Evolutionary conservation across 2,797 vertebrate genomes (phyloP), one percentile per base, ranked within the genome.

Genomic region (Typhlichthys eigenmanni): DNA sequence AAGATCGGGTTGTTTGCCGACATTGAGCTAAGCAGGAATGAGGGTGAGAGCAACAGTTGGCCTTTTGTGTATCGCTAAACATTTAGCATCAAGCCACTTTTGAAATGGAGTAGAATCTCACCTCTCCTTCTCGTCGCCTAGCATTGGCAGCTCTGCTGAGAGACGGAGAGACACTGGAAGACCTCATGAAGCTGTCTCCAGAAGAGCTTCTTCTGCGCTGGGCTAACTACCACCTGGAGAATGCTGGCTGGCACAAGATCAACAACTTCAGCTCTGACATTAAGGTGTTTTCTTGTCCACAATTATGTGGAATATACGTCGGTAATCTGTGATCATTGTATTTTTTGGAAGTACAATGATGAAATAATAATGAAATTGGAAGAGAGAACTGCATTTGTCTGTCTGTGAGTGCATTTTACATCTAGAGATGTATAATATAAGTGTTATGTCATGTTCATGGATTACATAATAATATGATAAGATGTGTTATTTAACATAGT

Each of bases 1-100:
- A 99, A 99, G 92, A 98, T 99, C 0, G 98, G 98, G 19, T 89
- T 99, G 86, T 98, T 99, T 0, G 97, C 98, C 0, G 96, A 99
- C 89, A 99, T 99, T 3, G 97, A 98, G 80, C 94, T 99, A 82
- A 98, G 96, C 93, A 92, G 95, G 76, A 98, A 99, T 79, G 98
- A 99, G 94, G 98, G 98, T 97, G 90, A 24, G 1, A 11, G 29
- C 3, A 51, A 38, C 16, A 13, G 24, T 56, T 0, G 19, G 17
- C 6, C 34, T 56, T 24, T 34, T 32, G 55, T 1, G 29, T 9
- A 5, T 68, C 57, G 51, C 14, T 19, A 16, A 38, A 8, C 19
- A 58, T 58, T 47, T 34, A 47, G 52, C 4, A 38, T 71, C 45
- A 57, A 70, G 64, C 47, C 24, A 53, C 6, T 55, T 60, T 46